phyloP scores from a whole-genome alignment of 1,140 invertebrate genomes.

The Oreohelix idahoensis region DNA sequence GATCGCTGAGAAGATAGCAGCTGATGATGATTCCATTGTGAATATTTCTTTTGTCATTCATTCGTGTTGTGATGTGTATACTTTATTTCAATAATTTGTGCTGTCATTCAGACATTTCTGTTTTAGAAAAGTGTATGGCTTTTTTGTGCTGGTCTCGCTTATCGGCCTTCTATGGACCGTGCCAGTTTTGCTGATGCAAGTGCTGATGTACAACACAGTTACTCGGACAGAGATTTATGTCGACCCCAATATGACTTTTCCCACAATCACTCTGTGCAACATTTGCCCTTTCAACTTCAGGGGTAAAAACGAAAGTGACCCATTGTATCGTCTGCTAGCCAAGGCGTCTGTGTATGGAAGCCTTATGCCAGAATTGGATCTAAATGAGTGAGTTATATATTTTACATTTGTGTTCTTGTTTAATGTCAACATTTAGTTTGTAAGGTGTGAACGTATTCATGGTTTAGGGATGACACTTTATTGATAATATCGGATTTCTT shows the following conservation, averaged over 20 bases:
- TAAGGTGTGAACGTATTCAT: too few relatives aligned
- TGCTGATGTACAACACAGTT: not conserved
- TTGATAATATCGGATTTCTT: too few relatives aligned
- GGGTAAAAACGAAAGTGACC: not conserved
- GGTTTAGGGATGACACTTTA: too few relatives aligned
- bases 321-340: not conserved
- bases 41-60: too few relatives aligned
- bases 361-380: not conserved
- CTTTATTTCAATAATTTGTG: too few relatives aligned
- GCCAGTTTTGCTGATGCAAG: not conserved
- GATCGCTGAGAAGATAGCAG: too few relatives aligned
- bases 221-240: not conserved
- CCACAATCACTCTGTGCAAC: conserved; percentile 5
- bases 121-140: not conserved
- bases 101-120: too few relatives aligned
- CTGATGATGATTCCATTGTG: too few relatives aligned
- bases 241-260: not conserved
- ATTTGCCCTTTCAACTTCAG: not conserved
- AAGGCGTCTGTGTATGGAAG: not conserved
- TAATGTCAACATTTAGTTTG: too few relatives aligned
- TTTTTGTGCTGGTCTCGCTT: not conserved
- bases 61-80: too few relatives aligned
- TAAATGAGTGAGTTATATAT: not conserved
- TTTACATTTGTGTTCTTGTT: too few relatives aligned
- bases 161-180: not conserved